Base-by-base conservation (phyloP, 1,140 invertebrate species). In the Hycleus phaleratus region DNA sequence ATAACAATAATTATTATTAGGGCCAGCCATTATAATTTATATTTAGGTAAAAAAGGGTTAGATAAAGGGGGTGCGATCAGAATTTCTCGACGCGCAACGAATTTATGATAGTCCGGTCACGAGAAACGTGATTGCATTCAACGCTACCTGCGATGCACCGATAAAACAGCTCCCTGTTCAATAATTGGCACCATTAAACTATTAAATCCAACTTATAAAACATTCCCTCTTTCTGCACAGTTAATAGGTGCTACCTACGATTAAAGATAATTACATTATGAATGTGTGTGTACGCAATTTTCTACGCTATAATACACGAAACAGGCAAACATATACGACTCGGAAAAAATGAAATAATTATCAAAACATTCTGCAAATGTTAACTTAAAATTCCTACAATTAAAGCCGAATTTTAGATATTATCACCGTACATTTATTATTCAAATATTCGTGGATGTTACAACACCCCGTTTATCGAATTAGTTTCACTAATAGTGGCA, bases 191-290 rank as follows among this genome's bases (percentile, higher is more conserved):
- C 51, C 51, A 53, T 53, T 53, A 53, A 53, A 53, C 51, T 53
- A 53, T 53, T 53, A 53, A 46, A 53, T n/a, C 51, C 51, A 53
- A 53, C 46, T 45, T 53, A 53, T 53, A 53, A 52, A 53, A 53
- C 42, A 45, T 53, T 53, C 51, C 51, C 51, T 52, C 18, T 53
- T 53, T 45, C 51, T 53, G 51, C 51, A 32, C 42, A 53, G 25
- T 26, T 53, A 53, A 53, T 53, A 46, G 51, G 25, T 11, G 51
- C 51, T 53, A 53, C 51, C 51, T 53, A 26, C 26, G 49, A 50
- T 50, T 50, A 50, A 40, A 43, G 40, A 32, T 49, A 49, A 49
- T 49, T 32, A 32, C 32, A 32, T 7, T 32, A 32, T 32, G 32
- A 32, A 32, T 32, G 32, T 32, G 7, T 32, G 32, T 32, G 32